Evolutionary conservation across 2,797 vertebrate genomes (phyloP), one percentile per base, ranked within the genome.

Genomic region (Streptopelia turtur): DNA sequence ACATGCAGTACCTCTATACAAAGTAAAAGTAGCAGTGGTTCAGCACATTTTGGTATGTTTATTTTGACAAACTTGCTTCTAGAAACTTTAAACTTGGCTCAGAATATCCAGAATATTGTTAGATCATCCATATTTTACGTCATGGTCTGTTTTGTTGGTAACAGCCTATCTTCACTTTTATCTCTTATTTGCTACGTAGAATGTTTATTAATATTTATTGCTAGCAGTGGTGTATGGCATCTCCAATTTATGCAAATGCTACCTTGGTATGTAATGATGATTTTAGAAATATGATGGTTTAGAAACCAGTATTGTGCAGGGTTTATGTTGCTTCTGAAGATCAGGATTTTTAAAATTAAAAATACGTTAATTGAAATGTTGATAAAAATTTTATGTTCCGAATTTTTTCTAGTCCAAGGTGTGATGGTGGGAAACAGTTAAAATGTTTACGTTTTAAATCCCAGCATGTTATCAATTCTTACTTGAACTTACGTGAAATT

Each of bases 1-100:
- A 98, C 98, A 93, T 98, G 97, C 94, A 98, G 98, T 97, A 98
- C 98, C 98, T 98, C 98, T 92, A 96, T 98, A 89, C 98, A 98
- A 83, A 98, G 96, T 95, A 98, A 98, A n/a, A 98, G 97, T 98
- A 98, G 89, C 97, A 98, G 98, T 82, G 98, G 98, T 95, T 98
- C 98, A 96, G 70, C 98, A 95, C 98, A 99, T 90, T 98, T 98
- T 97, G 98, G 98, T 98, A 98, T 77, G 98, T 98, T 96, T 83
- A 31, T 82, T 98, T 95, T 88, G 89, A 93, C 78, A 89, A 91
- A 87, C 74, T 60, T 97, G 49, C 88, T 96, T 97, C 4, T 97
- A 89, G 85, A 94, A 78, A 66, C 95, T 31, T 74, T 78, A 33
- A 76, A 13, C 21, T 74, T 91, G 55, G 1, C 16, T 91, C 71